A percentile compares a stretch with the other conserved stretches of the same genome.
Conservation (phyloP, 2,797 vertebrate species). For the Tokudaia muenninki region DNA sequence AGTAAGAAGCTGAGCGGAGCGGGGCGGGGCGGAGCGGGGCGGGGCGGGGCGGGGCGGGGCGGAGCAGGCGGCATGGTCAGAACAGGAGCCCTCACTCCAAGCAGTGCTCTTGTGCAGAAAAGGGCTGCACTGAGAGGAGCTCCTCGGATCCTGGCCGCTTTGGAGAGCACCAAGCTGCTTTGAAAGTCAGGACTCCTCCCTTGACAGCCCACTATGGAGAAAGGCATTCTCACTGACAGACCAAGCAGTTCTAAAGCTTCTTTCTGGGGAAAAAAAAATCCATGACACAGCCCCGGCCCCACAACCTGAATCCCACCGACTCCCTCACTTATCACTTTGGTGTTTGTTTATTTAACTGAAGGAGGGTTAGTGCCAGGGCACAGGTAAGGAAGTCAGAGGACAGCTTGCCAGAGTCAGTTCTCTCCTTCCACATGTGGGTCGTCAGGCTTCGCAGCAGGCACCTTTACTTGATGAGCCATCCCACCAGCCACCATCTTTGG, state of each 20-base stretch:
- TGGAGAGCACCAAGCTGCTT: background rate
- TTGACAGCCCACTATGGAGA: background rate
- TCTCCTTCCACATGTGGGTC: background rate
- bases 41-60: too few species aligned
- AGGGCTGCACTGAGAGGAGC: background rate
- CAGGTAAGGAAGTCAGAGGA: background rate
- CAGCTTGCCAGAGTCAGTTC: background rate
- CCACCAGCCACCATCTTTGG: background rate
- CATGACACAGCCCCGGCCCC: background rate
- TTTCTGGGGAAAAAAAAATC: background rate
- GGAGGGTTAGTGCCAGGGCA: background rate
- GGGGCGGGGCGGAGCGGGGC: too few species aligned
- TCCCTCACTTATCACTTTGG: background rate
- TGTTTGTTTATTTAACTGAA: background rate
- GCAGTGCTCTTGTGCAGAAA: background rate
- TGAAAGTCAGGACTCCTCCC: background rate
- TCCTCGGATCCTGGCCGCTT: background rate
- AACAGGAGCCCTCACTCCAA: constrained; percentile 17
- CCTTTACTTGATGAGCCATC: background rate
- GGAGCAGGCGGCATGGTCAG: background rate
- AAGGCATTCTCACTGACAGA: background rate
- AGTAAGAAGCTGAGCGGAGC: constrained; percentile 29
- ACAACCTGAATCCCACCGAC: background rate
- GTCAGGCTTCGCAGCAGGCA: background rate
- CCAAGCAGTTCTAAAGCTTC: background rate